Conservation (phyloP, 2,113 vertebrate species). For the Perca fluviatilis region DNA sequence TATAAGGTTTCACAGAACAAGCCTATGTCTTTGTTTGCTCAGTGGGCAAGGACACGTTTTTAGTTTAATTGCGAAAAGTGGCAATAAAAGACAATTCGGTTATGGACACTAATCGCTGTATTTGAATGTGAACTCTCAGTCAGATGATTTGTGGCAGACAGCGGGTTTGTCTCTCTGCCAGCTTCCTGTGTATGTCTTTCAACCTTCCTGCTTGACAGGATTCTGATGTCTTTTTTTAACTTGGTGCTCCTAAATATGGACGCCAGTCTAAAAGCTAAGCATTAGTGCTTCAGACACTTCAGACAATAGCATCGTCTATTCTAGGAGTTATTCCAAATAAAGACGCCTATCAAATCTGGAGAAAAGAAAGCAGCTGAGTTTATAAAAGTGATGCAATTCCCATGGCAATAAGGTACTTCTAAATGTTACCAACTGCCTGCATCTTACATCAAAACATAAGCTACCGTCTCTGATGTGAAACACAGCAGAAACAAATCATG, state of each 20-base stretch:
- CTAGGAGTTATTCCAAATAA: background rate
- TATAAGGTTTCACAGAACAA: background rate
- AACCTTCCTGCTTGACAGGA: slow-evolving; percentile 69
- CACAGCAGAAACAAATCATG: background rate
- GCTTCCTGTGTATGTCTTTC: slow-evolving; percentile 48
- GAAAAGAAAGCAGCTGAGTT: background rate
- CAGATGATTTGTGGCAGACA: slow-evolving; percentile 10
- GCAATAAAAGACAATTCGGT: background rate
- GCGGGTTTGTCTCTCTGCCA: slow-evolving; percentile 29
- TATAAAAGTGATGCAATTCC: background rate
- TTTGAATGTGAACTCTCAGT: background rate
- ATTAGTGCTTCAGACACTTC: slow-evolving; percentile 5
- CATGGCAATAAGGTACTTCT: background rate
- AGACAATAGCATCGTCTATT: slow-evolving; percentile 20
- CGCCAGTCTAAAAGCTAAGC: background rate
- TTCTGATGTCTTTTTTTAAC: slow-evolving; percentile 13
- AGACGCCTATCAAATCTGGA: background rate
- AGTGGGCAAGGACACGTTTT: background rate
- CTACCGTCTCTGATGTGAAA: background rate
- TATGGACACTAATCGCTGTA: background rate
- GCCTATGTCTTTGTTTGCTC: background rate
- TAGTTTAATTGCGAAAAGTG: slow-evolving; percentile 2
- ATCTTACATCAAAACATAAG: background rate
- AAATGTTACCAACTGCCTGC: background rate
- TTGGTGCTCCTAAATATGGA: slow-evolving; percentile 11